These are phyloP conservation scores for Mechanitis mazaeus DNA, from an alignment of 2,888 invertebrate genomes.

Conservation along the genomic window DNA sequence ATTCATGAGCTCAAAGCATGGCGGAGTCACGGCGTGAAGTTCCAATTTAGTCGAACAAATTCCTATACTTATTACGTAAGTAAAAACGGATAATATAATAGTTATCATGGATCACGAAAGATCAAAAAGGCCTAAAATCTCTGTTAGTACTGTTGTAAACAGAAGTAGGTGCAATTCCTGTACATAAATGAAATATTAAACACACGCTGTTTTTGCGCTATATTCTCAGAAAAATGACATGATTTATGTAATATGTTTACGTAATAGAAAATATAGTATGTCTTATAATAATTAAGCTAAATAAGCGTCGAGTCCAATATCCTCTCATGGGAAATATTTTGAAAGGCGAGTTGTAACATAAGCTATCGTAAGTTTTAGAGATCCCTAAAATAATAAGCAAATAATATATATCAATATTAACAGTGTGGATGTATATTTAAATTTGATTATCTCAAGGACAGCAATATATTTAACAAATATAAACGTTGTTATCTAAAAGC, in stretches of 20 bases:
- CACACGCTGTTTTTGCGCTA: not conserved
- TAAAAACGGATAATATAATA: too few relatives aligned
- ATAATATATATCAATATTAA: conserved; percentile 1
- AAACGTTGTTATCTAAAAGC: conserved; percentile 7
- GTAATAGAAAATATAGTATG: conserved; percentile 33
- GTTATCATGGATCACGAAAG: too few relatives aligned
- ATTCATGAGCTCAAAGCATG: too few relatives aligned
- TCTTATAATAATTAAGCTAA: conserved; percentile 30
- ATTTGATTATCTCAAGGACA: not conserved
- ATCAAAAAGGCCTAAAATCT: too few relatives aligned
- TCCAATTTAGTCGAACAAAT: too few relatives aligned
- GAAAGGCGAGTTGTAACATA: conserved; percentile 57
- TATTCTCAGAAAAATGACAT: not conserved
- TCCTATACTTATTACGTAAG: too few relatives aligned
- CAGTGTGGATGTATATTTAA: not conserved
- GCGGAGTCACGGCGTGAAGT: too few relatives aligned
- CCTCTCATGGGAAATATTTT: conserved; percentile 63
- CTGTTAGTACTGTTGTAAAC: too few relatives aligned
- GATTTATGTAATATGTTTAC: conserved; percentile 11
- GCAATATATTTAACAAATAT: conserved; percentile 4
- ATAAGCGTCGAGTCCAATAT: conserved; percentile 27
- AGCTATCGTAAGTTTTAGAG: conserved; percentile 42
- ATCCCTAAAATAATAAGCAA: conserved; percentile 25
- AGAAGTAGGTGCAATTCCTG: too few relatives aligned
- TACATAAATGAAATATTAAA: too few relatives aligned